Evolutionary conservation across 2,888 invertebrate genomes (phyloP), one percentile per base, ranked within the genome.

Genomic region (Cantharis nigra): DNA sequence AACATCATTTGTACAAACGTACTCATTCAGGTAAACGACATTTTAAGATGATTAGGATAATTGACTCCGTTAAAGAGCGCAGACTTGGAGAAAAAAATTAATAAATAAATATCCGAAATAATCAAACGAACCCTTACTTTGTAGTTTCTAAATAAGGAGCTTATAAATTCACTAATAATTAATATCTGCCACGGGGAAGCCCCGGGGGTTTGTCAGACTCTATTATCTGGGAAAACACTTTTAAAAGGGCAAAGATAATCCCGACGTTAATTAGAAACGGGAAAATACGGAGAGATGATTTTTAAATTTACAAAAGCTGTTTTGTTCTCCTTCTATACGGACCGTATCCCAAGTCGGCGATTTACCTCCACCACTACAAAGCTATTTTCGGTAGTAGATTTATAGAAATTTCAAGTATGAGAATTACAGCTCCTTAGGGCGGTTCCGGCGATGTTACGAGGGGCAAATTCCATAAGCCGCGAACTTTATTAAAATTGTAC

Each of bases 1-100:
- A 83, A 83, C 84, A 83, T 84, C 84, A 84, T 84, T 85, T 82
- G 82, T 79, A 82, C 74, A 80, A 79, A 71, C 70, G 77, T 80
- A 80, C 75, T 72, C 64, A 72, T 23, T 76, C 71, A 74, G 76
- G 73, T 78, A 75, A 73, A 69, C 73, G 74, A 30, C 70, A 73
- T 72, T 79, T 74, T 70, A 67, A 64, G 71, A 75, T 70, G 71
- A 78, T 72, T 72, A 70, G 62, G 23, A 72, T 69, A 49, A 49
- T n/a, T 49, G 49, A 49, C n/a, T 49, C 49, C 13, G 7, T 7
- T 49, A n/a, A 4, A 7, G 49, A 4, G 33, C 5, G 49, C 72
- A 63, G 18, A 9, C 33, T 23, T 10, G 1, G 49, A 30, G 33
- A 30, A 13, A 70, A 18, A 49, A 63, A 75, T 11, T n/a, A 20